Conservation (phyloP, 2,797 vertebrate species). For the Bufotes viridis region DNA sequence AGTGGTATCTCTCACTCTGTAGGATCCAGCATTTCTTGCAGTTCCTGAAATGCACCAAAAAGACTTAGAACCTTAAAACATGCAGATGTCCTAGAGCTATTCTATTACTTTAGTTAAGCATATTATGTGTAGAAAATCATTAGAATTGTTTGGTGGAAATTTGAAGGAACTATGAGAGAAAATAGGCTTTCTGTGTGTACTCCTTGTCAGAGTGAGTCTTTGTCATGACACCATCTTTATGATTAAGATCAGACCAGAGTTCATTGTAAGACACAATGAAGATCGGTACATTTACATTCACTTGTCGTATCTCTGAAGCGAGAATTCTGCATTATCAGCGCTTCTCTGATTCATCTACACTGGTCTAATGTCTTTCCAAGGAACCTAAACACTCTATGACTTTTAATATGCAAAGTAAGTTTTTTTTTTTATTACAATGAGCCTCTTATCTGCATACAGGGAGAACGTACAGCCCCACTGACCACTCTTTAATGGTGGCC, state of each 20-base stretch:
- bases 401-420: slow-evolving; percentile 6
- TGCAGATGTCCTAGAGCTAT: not conserved
- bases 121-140: not conserved
- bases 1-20: not conserved
- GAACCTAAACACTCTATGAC: not conserved
- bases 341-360: not conserved
- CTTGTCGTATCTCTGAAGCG: not conserved
- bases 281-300: not conserved
- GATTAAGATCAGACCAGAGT: slow-evolving; percentile 11
- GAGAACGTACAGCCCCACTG: not conserved
- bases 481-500: not conserved
- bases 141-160: not conserved
- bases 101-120: not conserved
- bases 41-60: not conserved
- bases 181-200: not conserved
- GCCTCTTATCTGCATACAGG: not conserved
- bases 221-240: not conserved
- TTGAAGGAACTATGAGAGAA: not conserved
- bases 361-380: not conserved
- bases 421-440: not conserved
- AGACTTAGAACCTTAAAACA: not conserved
- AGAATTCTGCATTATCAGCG: slow-evolving; percentile 16
- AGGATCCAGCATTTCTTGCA: not conserved
- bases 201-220: not conserved
- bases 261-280: slow-evolving; percentile 18